Conservation (phyloP, 2,888 invertebrate species). For the Tachina fera region DNA sequence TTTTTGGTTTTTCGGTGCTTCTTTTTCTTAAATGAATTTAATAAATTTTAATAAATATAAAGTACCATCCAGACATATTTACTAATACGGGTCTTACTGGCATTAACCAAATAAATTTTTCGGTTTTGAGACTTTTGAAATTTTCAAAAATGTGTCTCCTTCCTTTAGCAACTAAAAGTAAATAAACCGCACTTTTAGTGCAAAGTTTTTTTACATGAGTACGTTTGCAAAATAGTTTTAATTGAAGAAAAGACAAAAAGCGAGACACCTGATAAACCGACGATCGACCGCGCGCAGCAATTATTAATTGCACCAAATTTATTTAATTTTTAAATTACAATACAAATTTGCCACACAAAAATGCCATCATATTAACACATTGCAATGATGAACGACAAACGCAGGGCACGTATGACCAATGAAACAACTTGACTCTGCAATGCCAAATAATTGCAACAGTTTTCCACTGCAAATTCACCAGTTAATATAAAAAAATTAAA, state of each 20-base stretch:
- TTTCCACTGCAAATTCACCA: conserved; percentile 40
- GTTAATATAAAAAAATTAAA: neutral
- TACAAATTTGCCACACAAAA: conserved; percentile 41
- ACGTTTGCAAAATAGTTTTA: neutral
- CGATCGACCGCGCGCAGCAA: conserved; percentile 75
- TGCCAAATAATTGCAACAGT: conserved; percentile 60
- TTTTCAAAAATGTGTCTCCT: conserved; percentile 53
- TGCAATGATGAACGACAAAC: conserved; percentile 10
- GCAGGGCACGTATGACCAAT: neutral
- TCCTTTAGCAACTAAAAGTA: conserved; percentile 14
- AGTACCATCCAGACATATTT: neutral
- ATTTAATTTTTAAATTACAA: conserved; percentile 38
- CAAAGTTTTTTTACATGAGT: conserved; percentile 28
- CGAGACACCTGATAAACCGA: conserved; percentile 74
- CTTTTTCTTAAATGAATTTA: conserved; percentile 1
- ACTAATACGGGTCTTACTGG: neutral
- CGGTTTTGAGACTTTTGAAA: neutral
- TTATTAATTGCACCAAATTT: conserved; percentile 70
- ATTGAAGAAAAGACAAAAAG: conserved; percentile 46
- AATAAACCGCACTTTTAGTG: conserved; percentile 53
- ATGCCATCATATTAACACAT: conserved; percentile 63
- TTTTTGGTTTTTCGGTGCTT: no score
- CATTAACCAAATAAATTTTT: conserved; percentile 28
- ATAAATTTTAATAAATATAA: neutral
- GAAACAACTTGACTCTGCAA: conserved; percentile 35